Evolutionary conservation across 2,888 invertebrate species (phyloP).

Genomic region (Elaeidobius kamerunicus): DNA sequence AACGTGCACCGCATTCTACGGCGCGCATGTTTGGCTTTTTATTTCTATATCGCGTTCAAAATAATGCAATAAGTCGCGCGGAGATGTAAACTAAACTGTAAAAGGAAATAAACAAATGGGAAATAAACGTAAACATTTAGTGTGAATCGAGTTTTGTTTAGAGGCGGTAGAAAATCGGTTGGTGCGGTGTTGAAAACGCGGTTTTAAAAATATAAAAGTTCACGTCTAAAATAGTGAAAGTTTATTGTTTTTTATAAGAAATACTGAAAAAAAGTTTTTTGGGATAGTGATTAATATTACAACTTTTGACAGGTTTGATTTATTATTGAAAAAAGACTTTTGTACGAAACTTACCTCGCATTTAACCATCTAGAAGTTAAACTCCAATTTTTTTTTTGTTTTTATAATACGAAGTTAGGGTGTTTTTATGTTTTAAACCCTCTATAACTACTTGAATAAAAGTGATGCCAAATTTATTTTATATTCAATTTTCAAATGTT

Average conservation of each 20-base stretch:
- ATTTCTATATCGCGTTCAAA: slow-evolving; percentile 22
- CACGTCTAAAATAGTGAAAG: too few species aligned
- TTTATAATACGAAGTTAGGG: too few species aligned
- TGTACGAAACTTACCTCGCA: too few species aligned
- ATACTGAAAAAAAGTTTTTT: not conserved
- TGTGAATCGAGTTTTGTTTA: slow-evolving; percentile 20
- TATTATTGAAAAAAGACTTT: too few species aligned
- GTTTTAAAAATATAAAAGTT: not conserved
- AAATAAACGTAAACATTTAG: slow-evolving; percentile 29
- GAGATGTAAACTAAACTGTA: slow-evolving; percentile 28
- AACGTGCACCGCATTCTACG: slow-evolving; percentile 3
- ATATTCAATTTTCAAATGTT: too few species aligned
- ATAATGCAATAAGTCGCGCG: slow-evolving; percentile 25
- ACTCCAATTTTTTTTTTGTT: too few species aligned
- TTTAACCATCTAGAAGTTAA: too few species aligned
- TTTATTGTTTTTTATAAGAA: too few species aligned
- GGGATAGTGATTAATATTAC: not conserved
- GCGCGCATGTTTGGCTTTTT: slow-evolving; percentile 28
- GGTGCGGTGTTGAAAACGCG: slow-evolving; percentile 7
- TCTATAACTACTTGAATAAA: too few species aligned
- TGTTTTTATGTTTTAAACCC: too few species aligned
- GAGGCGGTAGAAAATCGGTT: slow-evolving; percentile 13
- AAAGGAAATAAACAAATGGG: slow-evolving; percentile 29
- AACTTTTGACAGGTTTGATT: not conserved
- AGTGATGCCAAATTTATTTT: too few species aligned